Evolutionary conservation across 35 echinoderm and acorn worm species (phyloP), one percentile per base, ranked within the genome.

Genomic region (Heliocidaris tuberculata): DNA sequence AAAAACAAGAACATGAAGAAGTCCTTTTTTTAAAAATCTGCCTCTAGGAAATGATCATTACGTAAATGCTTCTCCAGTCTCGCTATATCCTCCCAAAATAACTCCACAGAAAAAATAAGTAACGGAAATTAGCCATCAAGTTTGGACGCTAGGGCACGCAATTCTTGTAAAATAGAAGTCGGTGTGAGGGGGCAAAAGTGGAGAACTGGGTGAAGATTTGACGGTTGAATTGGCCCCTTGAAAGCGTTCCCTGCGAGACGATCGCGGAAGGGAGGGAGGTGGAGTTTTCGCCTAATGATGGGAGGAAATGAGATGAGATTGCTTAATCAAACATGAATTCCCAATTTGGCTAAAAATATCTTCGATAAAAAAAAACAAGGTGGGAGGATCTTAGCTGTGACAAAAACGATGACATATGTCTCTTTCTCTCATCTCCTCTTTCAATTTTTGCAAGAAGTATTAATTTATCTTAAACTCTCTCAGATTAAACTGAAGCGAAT

Each of bases 111-210:
- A n/a, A 78, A 78, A 78, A 78, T 78, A 78, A 78, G 65, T 7
- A 78, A 78, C 65, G 65, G 65, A 78, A 78, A 78, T 78, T 78
- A 78, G 65, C 65, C 65, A n/a, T 78, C 65, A 78, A 78, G 65
- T 78, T 78, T 21, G 27, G 65, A 78, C 65, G 65, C 65, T 78
- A 7, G 65, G 65, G 65, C 65, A 78, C 7, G 65, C 17, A 5
- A 78, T 78, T 78, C 65, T 78, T 24, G 27, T 78, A 21, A 78
- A 78, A 71, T 27, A 78, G 65, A n/a, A 78, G 27, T 27, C 6
- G 65, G 65, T 78, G 27, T 24, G 8, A 6, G 65, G 65, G 65
- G 65, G 65, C 19, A 24, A 7, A 4, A 19, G 27, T n/a, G 27
- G 65, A 19, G 19, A 4, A 4, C 65, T 78, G 65, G 7, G 7